Conservation (phyloP, 2,888 invertebrate species). For the Odiellus spinosus region DNA sequence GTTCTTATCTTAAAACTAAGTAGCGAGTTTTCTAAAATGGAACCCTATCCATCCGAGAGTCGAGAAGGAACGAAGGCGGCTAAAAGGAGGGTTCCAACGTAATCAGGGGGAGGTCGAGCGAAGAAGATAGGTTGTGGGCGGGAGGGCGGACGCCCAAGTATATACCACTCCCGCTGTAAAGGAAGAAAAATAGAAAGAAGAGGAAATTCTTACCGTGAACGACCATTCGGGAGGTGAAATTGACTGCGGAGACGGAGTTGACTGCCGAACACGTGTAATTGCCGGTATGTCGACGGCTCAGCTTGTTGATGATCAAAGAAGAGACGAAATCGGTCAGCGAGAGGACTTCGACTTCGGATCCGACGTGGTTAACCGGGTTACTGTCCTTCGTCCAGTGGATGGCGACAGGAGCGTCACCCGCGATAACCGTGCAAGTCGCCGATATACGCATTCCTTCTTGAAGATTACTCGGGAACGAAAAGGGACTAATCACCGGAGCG, state of each 20-base stretch:
- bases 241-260: conserved; percentile 20
- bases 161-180: too few relatives aligned
- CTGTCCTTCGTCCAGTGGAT: conserved; percentile 31
- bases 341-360: conserved; percentile 16
- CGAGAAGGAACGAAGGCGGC: too few relatives aligned
- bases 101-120: too few relatives aligned
- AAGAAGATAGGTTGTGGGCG: too few relatives aligned
- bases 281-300: conserved; percentile 28
- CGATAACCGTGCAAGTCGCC: conserved; percentile 20
- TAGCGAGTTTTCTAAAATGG: too few relatives aligned
- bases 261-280: conserved; percentile 32
- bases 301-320: conserved; percentile 28
- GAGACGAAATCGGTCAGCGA: conserved; percentile 21
- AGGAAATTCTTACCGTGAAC: conserved; percentile 21
- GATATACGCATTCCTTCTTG: conserved; percentile 22
- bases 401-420: conserved; percentile 29
- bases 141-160: too few relatives aligned
- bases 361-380: conserved; percentile 22
- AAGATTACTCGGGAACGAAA: conserved; percentile 19
- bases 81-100: too few relatives aligned
- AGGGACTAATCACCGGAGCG: conserved; percentile 20
- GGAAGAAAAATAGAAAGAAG: background rate
- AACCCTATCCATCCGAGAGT: too few relatives aligned
- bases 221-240: conserved; percentile 25
- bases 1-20: too few relatives aligned